These are phyloP conservation scores for Eupristina koningsbergeri DNA, from an alignment of 1,140 invertebrate genomes.

Conservation along the genomic window DNA sequence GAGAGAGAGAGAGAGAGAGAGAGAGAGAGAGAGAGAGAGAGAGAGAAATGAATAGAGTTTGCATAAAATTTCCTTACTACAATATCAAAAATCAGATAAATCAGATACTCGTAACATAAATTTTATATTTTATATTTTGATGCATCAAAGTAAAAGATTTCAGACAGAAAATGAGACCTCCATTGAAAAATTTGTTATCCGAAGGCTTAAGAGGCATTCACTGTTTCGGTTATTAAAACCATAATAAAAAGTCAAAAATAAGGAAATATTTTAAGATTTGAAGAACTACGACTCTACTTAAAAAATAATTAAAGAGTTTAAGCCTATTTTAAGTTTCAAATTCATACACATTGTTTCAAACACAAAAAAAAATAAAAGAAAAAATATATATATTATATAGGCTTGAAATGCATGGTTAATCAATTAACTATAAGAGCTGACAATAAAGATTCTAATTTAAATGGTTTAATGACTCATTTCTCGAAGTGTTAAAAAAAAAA, in stretches of 20 bases:
- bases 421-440: too few relatives aligned
- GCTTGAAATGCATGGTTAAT: too few relatives aligned
- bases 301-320: too few relatives aligned
- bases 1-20: too few relatives aligned
- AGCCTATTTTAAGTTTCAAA: too few relatives aligned
- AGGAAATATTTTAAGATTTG: neutral
- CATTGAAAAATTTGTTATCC: slow-evolving; percentile 4
- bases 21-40: too few relatives aligned
- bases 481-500: too few relatives aligned
- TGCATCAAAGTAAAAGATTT: neutral
- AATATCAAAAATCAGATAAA: neutral
- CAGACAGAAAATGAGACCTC: neutral
- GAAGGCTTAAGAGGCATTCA: neutral
- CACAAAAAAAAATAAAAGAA: too few relatives aligned
- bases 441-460: too few relatives aligned
- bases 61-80: neutral
- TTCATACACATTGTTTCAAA: neutral
- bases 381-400: too few relatives aligned
- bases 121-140: slow-evolving; percentile 6
- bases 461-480: too few relatives aligned
- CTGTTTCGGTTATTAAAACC: neutral
- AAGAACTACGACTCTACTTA: neutral
- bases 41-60: neutral
- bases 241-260: neutral
- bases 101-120: neutral